Base-by-base conservation (phyloP, 2,888 invertebrate species). In the Lamproptera curius region DNA sequence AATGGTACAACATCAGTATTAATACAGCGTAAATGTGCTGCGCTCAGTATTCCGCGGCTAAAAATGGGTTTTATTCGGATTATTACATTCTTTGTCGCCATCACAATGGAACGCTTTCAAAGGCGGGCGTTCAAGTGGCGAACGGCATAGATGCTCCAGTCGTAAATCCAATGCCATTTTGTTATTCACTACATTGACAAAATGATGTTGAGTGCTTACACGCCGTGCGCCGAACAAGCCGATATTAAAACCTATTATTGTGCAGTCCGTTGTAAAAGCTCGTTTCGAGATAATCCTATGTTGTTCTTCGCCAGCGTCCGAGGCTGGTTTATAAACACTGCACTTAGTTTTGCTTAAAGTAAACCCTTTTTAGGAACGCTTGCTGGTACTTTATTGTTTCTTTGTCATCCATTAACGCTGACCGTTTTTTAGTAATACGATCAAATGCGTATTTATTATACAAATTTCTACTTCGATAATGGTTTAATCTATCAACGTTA, bases 241-340 rank as follows among this genome's bases (percentile, higher is more conserved):
- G 16, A 39, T 34, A 3, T 0, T 31, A 11, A 11, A 33, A 39
- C 3, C 2, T 43, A 43, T 14, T 45, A 39, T 14, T 46, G 11
- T 26, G 16, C 2, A 39, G 15, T 23, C 11, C 35, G 16, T n/a
- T 26, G 35, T 23, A 40, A 43, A 26, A 10, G 16, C 42, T 33
- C 23, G 39, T 42, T 37, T 42, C 36, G 26, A 47, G 16, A 16
- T 34, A 40, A 42, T 49, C n/a, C n/a, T n/a, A n/a, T n/a, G n/a
- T n/a, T n/a, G n/a, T 52, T 40, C 46, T 48, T 42, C 42, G 33
- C 39, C 14, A 36, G 42, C 46, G 50, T 39, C 45, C 31, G 31
- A 42, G 31, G 31, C 44, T 40, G 50, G 42, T 51, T 48, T 53
- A 52, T 52, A 54, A 54, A 54, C 54, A 54, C 35, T 49, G 49